These are phyloP conservation scores for Griposia aprilina DNA, from an alignment of 2,888 invertebrate species.

Conservation along the genomic window DNA sequence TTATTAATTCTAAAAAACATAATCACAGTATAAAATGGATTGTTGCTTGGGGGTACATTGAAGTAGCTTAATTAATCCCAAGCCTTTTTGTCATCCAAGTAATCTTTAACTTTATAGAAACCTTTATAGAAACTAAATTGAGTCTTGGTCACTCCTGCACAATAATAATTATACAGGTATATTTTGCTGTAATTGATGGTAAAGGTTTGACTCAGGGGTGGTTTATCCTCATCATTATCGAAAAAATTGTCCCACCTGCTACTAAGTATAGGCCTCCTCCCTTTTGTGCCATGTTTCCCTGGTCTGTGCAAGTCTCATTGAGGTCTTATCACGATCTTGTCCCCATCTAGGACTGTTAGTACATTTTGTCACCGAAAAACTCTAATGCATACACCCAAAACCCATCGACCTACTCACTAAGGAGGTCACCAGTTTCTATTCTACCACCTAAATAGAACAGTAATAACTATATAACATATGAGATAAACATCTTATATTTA, in stretches of 20 bases:
- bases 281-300: background rate
- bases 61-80: too few relatives aligned
- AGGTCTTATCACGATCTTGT: background rate
- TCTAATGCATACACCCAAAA: background rate
- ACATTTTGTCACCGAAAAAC: constrained; percentile 5
- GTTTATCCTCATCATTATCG: background rate
- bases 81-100: too few relatives aligned
- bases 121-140: background rate
- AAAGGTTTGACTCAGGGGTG: background rate
- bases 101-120: too few relatives aligned
- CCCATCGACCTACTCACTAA: constrained; percentile 14
- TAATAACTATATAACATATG: constrained; percentile 30
- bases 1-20: too few relatives aligned
- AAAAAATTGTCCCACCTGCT: background rate
- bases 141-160: background rate
- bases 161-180: background rate
- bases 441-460: constrained; percentile 13
- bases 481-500: constrained; percentile 41
- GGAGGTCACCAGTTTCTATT: constrained; percentile 40
- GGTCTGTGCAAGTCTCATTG: background rate
- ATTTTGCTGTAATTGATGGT: background rate
- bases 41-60: too few relatives aligned
- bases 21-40: too few relatives aligned
- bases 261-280: background rate
- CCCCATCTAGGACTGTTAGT: background rate